Percentiles rank a stretch among this genome's conserved stretches.
Conservation (phyloP, 2,113 vertebrate species). For the Ariopsis seemanni region DNA sequence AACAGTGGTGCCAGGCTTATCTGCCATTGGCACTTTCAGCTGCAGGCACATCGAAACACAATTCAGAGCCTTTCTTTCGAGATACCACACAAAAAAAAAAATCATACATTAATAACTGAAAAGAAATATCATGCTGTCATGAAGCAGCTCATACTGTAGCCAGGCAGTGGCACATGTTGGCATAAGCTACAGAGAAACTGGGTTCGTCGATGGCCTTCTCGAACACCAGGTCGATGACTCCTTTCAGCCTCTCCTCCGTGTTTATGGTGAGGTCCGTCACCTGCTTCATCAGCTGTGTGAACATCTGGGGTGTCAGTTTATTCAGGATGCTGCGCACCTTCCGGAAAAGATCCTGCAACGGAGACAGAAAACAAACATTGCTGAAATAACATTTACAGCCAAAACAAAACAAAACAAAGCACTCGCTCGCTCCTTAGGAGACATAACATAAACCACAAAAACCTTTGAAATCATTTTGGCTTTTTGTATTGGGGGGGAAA, state of each 20-base stretch:
- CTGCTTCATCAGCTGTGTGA: slow-evolving; percentile 97
- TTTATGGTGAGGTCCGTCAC: slow-evolving; percentile 94
- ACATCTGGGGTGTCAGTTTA: slow-evolving; percentile 97
- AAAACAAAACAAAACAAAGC: background rate
- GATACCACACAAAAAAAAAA: background rate
- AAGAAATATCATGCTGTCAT: background rate
- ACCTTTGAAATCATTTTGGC: background rate
- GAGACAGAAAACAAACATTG: background rate
- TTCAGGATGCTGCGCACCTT: slow-evolving; percentile 97
- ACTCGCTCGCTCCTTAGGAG: background rate
- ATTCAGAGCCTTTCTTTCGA: background rate
- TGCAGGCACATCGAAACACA: slow-evolving; percentile 55
- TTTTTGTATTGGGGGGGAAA: background rate
- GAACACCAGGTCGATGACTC: slow-evolving; percentile 96
- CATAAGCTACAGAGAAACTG: slow-evolving; percentile 94
- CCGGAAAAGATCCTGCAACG: slow-evolving; percentile 87
- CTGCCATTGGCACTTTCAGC: slow-evolving; percentile 90
- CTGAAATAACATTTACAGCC: background rate
- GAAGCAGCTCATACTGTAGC: slow-evolving; percentile 79
- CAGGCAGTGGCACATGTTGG: slow-evolving; percentile 96
- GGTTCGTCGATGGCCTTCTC: slow-evolving; percentile 98
- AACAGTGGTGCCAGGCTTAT: slow-evolving; percentile 89
- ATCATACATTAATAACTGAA: background rate
- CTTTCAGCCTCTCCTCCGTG: slow-evolving; percentile 94
- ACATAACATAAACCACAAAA: background rate